Evolutionary conservation across 1,140 invertebrate species (phyloP), one percentile per base, ranked within the genome.

Genomic region (Solenopsis invicta): DNA sequence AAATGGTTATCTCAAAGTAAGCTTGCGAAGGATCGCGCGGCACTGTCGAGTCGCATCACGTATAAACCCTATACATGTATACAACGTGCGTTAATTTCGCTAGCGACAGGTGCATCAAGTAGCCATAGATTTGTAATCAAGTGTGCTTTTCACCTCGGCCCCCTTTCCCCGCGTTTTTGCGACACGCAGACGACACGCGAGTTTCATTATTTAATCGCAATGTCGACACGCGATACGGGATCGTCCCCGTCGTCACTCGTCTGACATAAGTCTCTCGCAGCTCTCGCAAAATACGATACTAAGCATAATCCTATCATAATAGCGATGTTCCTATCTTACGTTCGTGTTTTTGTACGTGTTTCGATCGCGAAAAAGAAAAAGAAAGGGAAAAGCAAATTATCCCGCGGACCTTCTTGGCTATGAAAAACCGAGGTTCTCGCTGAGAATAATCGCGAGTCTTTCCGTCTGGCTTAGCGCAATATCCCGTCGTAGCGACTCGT

Each of bases 271-370:
- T 64, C 62, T 85, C 45, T 66, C 61, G 75, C 61, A 45, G 54
- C 21, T 67, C 16, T 45, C 75, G 69, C 61, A 50, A 24, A 66
- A 29, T 59, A 72, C 37, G 24, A 59, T 34, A 85, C 50, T 78
- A 76, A 77, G 59, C 62, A 61, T 78, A 76, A 78, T 85, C 61
- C 74, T 85, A 85, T 21, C 34, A 85, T 85, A 85, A 85, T 93
- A 93, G 93, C 88, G 88, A 93, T 93, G 92, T 93, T 94, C 91
- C 92, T 93, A 94, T 93, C 93, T 94, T 93, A 89, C 87, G 85
- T 93, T 94, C 90, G 71, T 54, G 81, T 76, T 66, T 87, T 78
- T 88, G 64, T 86, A 81, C 74, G 87, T 80, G 76, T 75, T 52
- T 13, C 62, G 54, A 69, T 34, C 54, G 64, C 64, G 37, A 59